Evolutionary conservation across 2,797 vertebrate genomes (phyloP), one percentile per base, ranked within the genome.

Genomic region (Leptatherina wallacei): DNA sequence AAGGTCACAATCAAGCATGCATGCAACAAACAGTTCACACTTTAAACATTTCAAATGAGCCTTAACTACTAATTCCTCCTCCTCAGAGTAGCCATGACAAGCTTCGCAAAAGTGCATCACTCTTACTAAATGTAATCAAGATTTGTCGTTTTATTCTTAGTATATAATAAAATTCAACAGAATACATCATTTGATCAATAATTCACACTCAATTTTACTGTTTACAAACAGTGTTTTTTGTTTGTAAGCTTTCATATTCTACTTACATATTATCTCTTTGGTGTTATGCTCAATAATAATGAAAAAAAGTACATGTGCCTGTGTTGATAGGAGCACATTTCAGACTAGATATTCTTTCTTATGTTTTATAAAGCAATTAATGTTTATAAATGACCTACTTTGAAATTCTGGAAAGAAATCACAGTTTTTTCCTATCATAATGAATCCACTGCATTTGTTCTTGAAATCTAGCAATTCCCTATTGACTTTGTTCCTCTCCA

Each of bases 311-410:
- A 11, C 36, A 44, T 18, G 42, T 44, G 42, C 16, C 6, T 44
- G 14, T 44, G 42, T 20, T 20, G 3, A 16, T 42, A 16, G 1
- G 40, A 16, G 14, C 10, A 42, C 40, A 42, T 16, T 13, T 38
- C 3, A 5, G 14, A 16, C 14, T 16, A 4, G 42, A 44, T 44
- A 44, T 20, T 16, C 42, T 42, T 16, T 16, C 14, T 18, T 42
- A 42, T 13, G 18, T 44, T 16, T 47, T 51, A 47, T n/a, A 10
- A n/a, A 47, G 44, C 44, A n/a, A 47, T 47, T 3, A 47, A 10
- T 47, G 9, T 44, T 6, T 27, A 27, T 12, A 52, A 13, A 6
- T 64, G 81, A 66, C 72, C 74, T 65, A 84, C 61, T 72, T 74
- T 61, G 13, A 30, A 1, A 44, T 36, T 62, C 61, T 29, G 33